Percentiles rank a stretch among this genome's conserved stretches.
Conservation (phyloP, 1,140 invertebrate genomes). For the Psilanteris sp. region DNA sequence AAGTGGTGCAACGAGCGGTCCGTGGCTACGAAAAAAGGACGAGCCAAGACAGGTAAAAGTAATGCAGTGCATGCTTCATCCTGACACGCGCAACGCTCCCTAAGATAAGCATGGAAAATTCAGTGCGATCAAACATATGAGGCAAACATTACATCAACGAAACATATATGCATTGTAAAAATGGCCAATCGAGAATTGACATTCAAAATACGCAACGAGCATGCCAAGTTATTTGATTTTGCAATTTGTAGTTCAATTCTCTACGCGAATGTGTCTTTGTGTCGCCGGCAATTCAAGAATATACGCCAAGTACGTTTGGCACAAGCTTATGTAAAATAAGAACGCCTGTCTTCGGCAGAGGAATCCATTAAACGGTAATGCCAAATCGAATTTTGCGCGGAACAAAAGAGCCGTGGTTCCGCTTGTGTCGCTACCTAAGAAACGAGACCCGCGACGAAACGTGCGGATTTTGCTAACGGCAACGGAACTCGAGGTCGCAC, state of each 20-base stretch:
- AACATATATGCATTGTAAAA: slow-evolving; percentile 46
- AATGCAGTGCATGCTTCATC: slow-evolving; percentile 43
- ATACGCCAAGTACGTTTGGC: slow-evolving; percentile 54
- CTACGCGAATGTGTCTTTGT: slow-evolving; percentile 54
- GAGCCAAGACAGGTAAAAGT: slow-evolving; percentile 6
- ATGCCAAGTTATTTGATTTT: slow-evolving; percentile 63
- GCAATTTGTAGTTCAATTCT: slow-evolving; percentile 64
- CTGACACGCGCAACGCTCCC: slow-evolving; percentile 21
- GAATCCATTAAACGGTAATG: slow-evolving; percentile 68
- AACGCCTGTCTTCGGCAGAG: slow-evolving; percentile 54
- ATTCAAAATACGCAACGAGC: slow-evolving; percentile 47
- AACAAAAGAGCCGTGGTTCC: slow-evolving; percentile 62
- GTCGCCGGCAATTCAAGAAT: slow-evolving; percentile 32
- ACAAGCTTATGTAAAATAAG: slow-evolving; percentile 62
- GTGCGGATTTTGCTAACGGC: slow-evolving; percentile 60
- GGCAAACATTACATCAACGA: slow-evolving; percentile 50
- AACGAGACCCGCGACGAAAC: slow-evolving; percentile 66
- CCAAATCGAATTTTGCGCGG: slow-evolving; percentile 72
- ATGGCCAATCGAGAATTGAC: slow-evolving; percentile 50
- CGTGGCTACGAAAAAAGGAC: neutral
- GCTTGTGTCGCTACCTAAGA: slow-evolving; percentile 33
- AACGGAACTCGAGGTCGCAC: slow-evolving; percentile 47
- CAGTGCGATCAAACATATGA: slow-evolving; percentile 53
- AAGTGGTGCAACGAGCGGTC: slow-evolving; percentile 6
- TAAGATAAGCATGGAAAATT: slow-evolving; percentile 52